Evolutionary conservation across 2,888 invertebrate species (phyloP).

Genomic region (Dynastes maya): DNA sequence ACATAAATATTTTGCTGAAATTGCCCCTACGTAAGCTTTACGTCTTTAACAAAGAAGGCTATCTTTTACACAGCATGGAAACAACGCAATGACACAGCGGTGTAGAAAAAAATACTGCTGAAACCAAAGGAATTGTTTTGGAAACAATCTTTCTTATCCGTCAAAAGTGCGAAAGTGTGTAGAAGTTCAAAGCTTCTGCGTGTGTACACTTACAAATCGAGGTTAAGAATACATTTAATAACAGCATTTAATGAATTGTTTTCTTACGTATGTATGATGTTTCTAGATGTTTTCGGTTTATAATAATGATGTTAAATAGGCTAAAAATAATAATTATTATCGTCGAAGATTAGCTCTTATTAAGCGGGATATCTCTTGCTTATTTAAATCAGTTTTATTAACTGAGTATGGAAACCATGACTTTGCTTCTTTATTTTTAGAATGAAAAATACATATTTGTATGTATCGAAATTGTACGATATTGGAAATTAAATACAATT

Average conservation of each 20-base stretch:
- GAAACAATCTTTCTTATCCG: not conserved
- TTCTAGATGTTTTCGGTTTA: not conserved
- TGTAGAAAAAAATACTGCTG: not conserved
- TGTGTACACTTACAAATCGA: not conserved
- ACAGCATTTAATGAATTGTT: not conserved
- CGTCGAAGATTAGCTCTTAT: too few relatives aligned
- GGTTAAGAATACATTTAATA: not conserved
- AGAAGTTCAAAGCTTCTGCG: not conserved
- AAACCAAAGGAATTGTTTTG: not conserved
- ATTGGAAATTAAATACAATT: too few relatives aligned
- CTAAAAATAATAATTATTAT: too few relatives aligned
- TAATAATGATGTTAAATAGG: not conserved
- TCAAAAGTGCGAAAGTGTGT: not conserved
- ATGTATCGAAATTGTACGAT: too few relatives aligned
- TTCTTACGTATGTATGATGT: constrained; percentile 1
- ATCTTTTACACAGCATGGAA: not conserved
- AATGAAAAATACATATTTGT: too few relatives aligned
- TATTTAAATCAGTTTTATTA: too few relatives aligned
- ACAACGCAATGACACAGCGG: not conserved
- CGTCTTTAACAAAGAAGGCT: not conserved
- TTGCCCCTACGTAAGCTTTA: not conserved
- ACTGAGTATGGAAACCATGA: too few relatives aligned
- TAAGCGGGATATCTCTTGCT: too few relatives aligned
- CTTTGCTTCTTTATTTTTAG: too few relatives aligned
- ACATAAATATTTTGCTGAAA: constrained; percentile 4